Base-by-base conservation (phyloP, 1,140 invertebrate species). In the Dermatophagoides farinae region DNA sequence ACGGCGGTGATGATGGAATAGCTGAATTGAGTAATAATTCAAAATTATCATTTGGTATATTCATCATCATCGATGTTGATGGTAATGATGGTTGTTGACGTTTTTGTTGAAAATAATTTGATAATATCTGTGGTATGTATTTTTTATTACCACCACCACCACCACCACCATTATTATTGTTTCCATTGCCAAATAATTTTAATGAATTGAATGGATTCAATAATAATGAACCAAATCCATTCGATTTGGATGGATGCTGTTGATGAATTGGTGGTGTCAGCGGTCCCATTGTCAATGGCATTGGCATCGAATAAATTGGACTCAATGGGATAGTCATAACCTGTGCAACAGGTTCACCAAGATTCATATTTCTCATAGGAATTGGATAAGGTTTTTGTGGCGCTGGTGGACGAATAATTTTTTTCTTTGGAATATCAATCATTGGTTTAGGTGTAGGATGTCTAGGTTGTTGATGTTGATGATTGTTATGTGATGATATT, bases 281-380 rank as follows among this genome's bases (percentile, higher is more conserved):
- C 11, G 52, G 52, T 37, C n/a, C n/a, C 40, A 20, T 39, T 57
- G 14, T 14, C 8, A 25, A 22, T 22, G 58, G 58, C 46, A 50
- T 22, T 31, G 31, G 31, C 31, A 31, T 31, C 8, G 31, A 31
- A n/a, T 55, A 55, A 6, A 46, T 22, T 50, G 58, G 58, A 31
- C 44, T 46, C 10, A 60, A 25, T 20, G 58, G 58, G 10, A 60
- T 49, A n/a, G 47, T 50, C n/a, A 60, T n/a, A 18, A 60, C 44
- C 38, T 60, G 58, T 12, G 25, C 58, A n/a, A 60, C 58, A 22
- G 58, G 58, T 22, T 55, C 53, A 14, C 18, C 9, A 20, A 4
- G 46, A 23, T 47, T 31, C 2, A 31, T 31, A 31, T 31, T 2
- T 4, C 8, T 31, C 8, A 31, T 31, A 4, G 31, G 31, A 4